Base-by-base conservation (phyloP, 2,888 invertebrate genomes). In the Antheraea yamamai region DNA sequence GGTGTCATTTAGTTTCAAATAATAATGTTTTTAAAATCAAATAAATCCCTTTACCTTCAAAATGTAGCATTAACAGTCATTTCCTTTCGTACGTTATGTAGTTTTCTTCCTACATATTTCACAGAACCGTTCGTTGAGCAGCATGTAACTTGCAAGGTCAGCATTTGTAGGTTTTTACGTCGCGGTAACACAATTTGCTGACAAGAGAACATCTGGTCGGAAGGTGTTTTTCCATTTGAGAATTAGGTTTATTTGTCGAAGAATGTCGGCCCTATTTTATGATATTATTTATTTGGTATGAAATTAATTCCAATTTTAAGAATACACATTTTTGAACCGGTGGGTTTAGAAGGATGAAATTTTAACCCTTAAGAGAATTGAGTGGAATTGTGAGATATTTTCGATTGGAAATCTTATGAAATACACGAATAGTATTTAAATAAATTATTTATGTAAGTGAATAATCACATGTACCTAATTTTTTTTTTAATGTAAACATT, bases 141-240 rank as follows among this genome's bases (percentile, higher is more conserved):
- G 66, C 30, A 14, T 66, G 20, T 30, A 26, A 66, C 66, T 14
- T 30, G 30, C 30, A 30, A 66, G 66, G 66, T 66, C 66, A 14
- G 30, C 66, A 4, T 30, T 66, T 26, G 4, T 30, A 16, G 66
- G 66, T 66, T 66, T 30, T 20, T 30, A 66, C 30, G 30, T 66
- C 66, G 30, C 66, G 30, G 26, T 66, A 66, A 66, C 30, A 30
- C 26, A 66, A 66, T 66, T 26, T 66, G 66, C 66, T 66, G 66
- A 66, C 66, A 66, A 30, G 66, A 73, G 20, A 61, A 61, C 35
- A 35, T 30, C 58, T 58, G 35, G 20, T 8, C 12, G 39, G 55
- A 8, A 35, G 73, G 30, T 30, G 30, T 16, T 66, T 66, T 66
- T 20, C 66, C 26, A 66, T 66, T 66, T 16, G 18, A 26, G 66